Evolutionary conservation across 2,113 vertebrate species (phyloP), one percentile per base, ranked within the genome.

Genomic region (Hystrix brachyura): DNA sequence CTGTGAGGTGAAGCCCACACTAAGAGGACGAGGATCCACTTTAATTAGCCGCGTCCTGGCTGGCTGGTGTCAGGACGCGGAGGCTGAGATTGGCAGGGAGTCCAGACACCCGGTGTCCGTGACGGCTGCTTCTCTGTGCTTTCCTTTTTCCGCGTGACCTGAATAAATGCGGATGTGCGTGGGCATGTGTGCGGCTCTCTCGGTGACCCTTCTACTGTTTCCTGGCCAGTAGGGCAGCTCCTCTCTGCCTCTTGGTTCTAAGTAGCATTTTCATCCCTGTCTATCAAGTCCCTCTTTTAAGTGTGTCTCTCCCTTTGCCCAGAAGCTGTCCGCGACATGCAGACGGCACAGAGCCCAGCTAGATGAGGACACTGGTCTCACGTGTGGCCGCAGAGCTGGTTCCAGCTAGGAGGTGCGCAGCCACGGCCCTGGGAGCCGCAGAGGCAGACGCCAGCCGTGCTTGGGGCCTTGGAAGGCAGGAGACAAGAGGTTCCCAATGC

Each of bases 281-380:
- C 74, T 96, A 64, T 88, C 17, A 13, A 62, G 43, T 7, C 11
- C 62, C 48, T 38, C 51, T 71, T 72, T 23, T 43, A 23, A 43
- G 3, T 38, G 8, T 72, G 25, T 29, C 17, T 14, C 46, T 51
- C 27, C 25, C 2, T 13, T 38, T 38, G 38, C 38, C 93, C 80
- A 81, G 80, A 25, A 15, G 46, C 46, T 74, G 43, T 48, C 23
- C 25, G 21, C 25, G 51, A 8, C 13, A 46, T 29, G 10, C 93
- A 98, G 92, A 95, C 98, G 79, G 43, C 96, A 90, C 55, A 96
- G 78, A 82, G 90, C 91, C 74, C 0, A 87, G 93, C 88, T 85
- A 94, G 89, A 79, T 11, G 8, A 2, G 95, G 96, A 85, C 81
- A 23, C 78, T 96, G 97, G 97, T 97, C 97, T 51, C 25, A 48